Percentiles rank a stretch among this genome's conserved stretches.
Evolutionary conservation across 1,140 invertebrate genomes (phyloP).

Genomic region (Megathymus violae): DNA sequence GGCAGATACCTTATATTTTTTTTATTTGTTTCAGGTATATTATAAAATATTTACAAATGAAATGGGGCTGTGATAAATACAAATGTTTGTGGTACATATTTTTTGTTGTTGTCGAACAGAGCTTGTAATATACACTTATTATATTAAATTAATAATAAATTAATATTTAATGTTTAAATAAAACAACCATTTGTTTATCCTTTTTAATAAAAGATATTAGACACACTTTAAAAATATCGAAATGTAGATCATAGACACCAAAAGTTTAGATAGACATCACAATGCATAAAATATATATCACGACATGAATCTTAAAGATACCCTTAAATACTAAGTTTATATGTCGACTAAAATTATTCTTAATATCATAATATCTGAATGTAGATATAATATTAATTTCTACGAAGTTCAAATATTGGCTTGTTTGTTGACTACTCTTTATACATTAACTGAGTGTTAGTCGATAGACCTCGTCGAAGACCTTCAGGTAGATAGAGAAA

Average conservation of each 20-base stretch:
- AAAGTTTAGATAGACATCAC: slow-evolving; percentile 25
- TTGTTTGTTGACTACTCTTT: no score
- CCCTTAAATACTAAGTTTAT: slow-evolving; percentile 23
- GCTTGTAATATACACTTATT: slow-evolving; percentile 41
- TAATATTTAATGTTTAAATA: slow-evolving; percentile 35
- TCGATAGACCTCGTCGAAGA: no score
- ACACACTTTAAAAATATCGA: slow-evolving; percentile 47
- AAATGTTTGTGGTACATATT: slow-evolving; percentile 55
- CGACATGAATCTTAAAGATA: slow-evolving; percentile 27
- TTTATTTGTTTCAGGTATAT: slow-evolving; percentile 62
- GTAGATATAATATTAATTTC: no score
- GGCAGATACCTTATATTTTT: no score
- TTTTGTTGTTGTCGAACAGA: slow-evolving; percentile 39
- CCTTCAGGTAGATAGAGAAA: no score
- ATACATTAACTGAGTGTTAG: no score
- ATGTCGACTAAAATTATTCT: slow-evolving; percentile 9
- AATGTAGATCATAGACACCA: slow-evolving; percentile 39
- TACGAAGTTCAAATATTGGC: no score
- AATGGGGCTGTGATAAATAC: slow-evolving; percentile 75
- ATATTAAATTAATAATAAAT: slow-evolving; percentile 44
- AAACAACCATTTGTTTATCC: slow-evolving; percentile 34
- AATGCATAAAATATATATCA: slow-evolving; percentile 30
- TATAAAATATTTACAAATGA: slow-evolving; percentile 45
- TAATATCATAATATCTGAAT: no score
- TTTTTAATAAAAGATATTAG: slow-evolving; percentile 46